Percentiles rank a stretch among this genome's conserved stretches.
These are phyloP conservation scores for Taeniopygia guttata DNA, from an alignment of 2,797 vertebrate species.

Conservation along the genomic window DNA sequence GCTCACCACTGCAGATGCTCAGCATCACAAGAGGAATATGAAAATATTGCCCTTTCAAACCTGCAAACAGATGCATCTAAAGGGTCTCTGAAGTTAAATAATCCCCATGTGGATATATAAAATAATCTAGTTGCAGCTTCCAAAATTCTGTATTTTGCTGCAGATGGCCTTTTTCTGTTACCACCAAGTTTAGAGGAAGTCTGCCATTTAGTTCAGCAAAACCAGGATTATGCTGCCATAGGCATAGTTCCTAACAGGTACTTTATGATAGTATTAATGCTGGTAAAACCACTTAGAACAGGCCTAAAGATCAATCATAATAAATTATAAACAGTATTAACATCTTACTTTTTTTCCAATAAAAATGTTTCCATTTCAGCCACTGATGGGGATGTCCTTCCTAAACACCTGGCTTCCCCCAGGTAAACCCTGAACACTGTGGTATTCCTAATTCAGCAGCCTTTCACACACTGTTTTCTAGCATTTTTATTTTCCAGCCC, in stretches of 20 bases:
- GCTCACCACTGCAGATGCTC: conserved; percentile 62
- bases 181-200: background rate
- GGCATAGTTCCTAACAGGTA: background rate
- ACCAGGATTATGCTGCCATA: background rate
- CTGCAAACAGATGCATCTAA: conserved; percentile 69
- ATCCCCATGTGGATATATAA: conserved; percentile 32
- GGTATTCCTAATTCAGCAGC: background rate
- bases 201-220: background rate
- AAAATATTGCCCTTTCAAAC: conserved; percentile 72
- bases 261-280: background rate
- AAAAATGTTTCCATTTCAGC: background rate
- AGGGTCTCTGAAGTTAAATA: conserved; percentile 61
- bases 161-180: background rate
- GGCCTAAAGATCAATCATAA: background rate
- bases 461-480: background rate
- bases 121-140: background rate
- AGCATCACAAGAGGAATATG: conserved; percentile 59
- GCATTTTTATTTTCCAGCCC: background rate
- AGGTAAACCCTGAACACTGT: background rate
- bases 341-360: background rate
- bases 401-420: background rate
- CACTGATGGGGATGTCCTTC: background rate
- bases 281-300: background rate
- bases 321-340: background rate
- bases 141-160: background rate